These are phyloP conservation scores for Brachyistius frenatus DNA, from an alignment of 2,113 vertebrate species.

Conservation along the genomic window DNA sequence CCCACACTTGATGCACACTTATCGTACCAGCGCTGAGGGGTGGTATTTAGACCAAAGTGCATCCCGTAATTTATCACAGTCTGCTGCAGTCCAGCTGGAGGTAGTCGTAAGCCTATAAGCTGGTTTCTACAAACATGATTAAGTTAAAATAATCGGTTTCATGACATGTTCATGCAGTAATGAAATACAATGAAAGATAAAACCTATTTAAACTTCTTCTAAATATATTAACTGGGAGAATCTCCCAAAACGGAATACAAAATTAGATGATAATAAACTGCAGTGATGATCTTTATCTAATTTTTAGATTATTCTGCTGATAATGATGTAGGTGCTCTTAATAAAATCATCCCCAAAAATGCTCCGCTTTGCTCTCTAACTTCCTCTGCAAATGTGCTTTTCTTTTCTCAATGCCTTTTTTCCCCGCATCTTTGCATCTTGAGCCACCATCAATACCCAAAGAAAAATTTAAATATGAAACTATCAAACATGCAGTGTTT, in stretches of 20 bases:
- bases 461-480: constrained; percentile 8
- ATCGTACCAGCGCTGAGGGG: background rate
- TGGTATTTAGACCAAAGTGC: background rate
- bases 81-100: background rate
- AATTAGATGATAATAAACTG: no score
- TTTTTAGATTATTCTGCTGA: background rate
- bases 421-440: background rate
- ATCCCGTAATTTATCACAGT: background rate
- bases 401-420: no score
- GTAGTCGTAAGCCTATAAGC: background rate
- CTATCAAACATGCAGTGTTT: constrained; percentile 10
- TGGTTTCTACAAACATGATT: background rate
- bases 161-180: no score
- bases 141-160: background rate
- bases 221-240: no score
- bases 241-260: no score
- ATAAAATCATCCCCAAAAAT: no score
- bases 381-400: no score
- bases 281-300: background rate
- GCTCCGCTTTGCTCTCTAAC: no score
- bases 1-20: background rate
- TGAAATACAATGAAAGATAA: no score
- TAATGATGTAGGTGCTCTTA: background rate
- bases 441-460: background rate
- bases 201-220: no score